Base-by-base conservation (phyloP, 2,797 vertebrate species). In the Fratercula arctica region DNA sequence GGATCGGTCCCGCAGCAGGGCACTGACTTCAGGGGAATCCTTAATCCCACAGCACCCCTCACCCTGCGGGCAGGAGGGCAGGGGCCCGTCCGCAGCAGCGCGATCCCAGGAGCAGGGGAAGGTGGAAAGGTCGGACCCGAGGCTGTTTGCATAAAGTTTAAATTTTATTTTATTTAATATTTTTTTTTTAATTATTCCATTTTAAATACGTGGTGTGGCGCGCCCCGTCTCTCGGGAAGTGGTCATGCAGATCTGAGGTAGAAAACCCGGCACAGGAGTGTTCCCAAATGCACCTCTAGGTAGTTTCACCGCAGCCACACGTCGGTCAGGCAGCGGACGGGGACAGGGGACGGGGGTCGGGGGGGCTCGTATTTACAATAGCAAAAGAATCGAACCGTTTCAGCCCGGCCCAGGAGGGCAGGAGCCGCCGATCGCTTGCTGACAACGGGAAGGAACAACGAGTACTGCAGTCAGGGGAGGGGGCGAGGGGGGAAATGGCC, bases 181-280 rank as follows among this genome's bases (percentile, higher is more conserved):
- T 72, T 75, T 81, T 96, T 76, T 79, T 87, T 95, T 94, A 96
- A 98, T 94, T 90, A 83, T 76, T 95, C 54, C 8, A 5, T 96
- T 97, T 96, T 96, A 98, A 97, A 98, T 97, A 97, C 63, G 97
- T 97, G 94, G 78, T 96, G 96, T 97, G 96, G 97, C 77, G 91
- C 95, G 95, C 96, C 95, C 97, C 81, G 95, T 96, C 95, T 93
- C 94, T 96, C 93, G 60, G 97, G 96, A 97, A 98, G 97, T 98
- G 98, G 97, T 97, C 97, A 96, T 95, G 96, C 77, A 95, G 96
- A 96, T 97, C 89, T 98, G 98, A 98, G 98, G 98, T 98, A 98
- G 98, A 98, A 97, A 96, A 96, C 97, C 97, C 80, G 81, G 96
- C 97, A 91, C 95, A 97, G 94, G 94, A 97, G 97, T 74, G 96